These are phyloP conservation scores for Phaonia tiefii DNA, from an alignment of 2,888 invertebrate species.

Conservation along the genomic window DNA sequence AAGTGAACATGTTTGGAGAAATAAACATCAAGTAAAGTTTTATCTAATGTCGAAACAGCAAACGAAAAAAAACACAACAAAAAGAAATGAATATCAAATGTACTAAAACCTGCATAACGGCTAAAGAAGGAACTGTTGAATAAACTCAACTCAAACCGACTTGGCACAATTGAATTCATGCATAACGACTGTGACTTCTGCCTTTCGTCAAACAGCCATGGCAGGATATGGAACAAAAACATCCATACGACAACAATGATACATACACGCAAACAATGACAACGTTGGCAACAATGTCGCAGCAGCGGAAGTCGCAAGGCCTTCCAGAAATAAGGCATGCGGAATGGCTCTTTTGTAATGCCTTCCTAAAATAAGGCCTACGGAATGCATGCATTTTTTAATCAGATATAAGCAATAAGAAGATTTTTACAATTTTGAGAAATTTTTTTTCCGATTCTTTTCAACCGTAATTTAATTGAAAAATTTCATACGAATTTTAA, in stretches of 20 bases:
- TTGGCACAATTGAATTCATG: neutral
- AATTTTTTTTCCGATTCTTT: no score
- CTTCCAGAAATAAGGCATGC: no score
- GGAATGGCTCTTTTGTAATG: no score
- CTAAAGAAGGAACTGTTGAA: constrained; percentile 18
- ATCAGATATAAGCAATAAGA: no score
- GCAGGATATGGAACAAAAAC: constrained; percentile 16
- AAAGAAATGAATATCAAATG: neutral
- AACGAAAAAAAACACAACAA: neutral
- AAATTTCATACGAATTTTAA: no score
- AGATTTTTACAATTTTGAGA: no score
- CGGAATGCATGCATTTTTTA: no score
- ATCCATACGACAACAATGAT: neutral
- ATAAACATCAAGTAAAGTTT: constrained; percentile 36
- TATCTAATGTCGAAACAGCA: constrained; percentile 10
- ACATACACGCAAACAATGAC: no score
- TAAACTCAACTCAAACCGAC: neutral
- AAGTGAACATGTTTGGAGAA: constrained; percentile 10
- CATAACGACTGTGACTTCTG: neutral
- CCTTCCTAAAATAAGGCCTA: no score
- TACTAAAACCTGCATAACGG: neutral
- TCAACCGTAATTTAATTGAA: no score
- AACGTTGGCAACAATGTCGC: neutral
- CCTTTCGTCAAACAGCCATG: neutral
- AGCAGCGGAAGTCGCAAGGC: no score